Conservation (phyloP, 53 echinoderm and acorn worm genomes). For the Paelopatides confundens region DNA sequence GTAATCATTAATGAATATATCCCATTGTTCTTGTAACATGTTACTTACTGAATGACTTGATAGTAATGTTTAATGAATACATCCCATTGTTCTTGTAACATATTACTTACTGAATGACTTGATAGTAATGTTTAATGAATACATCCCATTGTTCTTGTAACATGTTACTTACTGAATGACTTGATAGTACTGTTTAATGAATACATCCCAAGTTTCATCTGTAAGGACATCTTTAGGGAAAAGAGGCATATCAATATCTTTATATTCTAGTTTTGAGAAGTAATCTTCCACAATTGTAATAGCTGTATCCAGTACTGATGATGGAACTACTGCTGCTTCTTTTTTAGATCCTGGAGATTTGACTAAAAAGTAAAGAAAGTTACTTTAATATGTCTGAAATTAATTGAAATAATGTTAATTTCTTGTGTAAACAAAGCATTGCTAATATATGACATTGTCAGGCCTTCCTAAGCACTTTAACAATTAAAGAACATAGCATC, state of each 20-base stretch:
- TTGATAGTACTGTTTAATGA: constrained; percentile 89
- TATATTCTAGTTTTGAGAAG: constrained; percentile 62
- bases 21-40: too few species aligned
- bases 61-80: constrained; percentile 86
- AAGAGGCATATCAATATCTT: constrained; percentile 74
- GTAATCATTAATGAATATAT: too few species aligned
- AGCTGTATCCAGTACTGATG: constrained; percentile 70
- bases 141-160: constrained; percentile 67
- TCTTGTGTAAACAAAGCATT: too few species aligned
- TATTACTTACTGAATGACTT: constrained; percentile 76
- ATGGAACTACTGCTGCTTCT: constrained; percentile 57
- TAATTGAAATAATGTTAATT: too few species aligned
- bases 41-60: constrained; percentile 80
- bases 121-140: constrained; percentile 87
- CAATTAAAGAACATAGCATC: too few species aligned
- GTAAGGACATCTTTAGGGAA: constrained; percentile 48
- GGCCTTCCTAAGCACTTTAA: too few species aligned
- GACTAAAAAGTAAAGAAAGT: constrained; percentile 10
- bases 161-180: constrained; percentile 70
- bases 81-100: constrained; percentile 73
- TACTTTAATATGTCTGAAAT: not conserved
- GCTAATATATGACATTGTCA: too few species aligned
- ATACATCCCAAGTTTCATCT: constrained; percentile 82
- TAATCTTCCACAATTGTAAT: constrained; percentile 75
- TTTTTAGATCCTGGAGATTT: constrained; percentile 64